Conservation (phyloP, 2,888 invertebrate species). For the Andrena bucephala region DNA sequence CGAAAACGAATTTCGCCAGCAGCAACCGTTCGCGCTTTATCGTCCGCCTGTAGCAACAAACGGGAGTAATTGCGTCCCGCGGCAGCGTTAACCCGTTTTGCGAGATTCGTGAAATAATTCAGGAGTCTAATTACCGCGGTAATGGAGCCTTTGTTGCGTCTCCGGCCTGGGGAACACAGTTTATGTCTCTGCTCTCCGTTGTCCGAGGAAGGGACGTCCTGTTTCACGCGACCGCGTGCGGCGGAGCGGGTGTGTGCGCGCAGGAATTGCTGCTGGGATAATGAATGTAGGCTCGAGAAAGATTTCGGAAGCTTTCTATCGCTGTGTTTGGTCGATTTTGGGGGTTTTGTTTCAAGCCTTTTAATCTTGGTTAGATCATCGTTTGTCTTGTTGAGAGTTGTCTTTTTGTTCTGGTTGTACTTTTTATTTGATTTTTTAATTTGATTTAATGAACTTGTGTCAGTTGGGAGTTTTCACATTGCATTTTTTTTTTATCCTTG, state of each 20-base stretch:
- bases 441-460: no score
- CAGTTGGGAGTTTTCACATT: no score
- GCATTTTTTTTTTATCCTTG: no score
- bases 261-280: neutral
- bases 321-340: neutral
- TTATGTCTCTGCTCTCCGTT: slow-evolving; percentile 12
- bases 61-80: slow-evolving; percentile 24
- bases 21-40: neutral
- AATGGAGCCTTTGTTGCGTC: slow-evolving; percentile 56
- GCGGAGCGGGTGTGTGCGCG: neutral
- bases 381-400: no score
- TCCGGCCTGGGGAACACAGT: slow-evolving; percentile 13
- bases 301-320: neutral
- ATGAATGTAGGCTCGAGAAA: neutral
- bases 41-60: neutral
- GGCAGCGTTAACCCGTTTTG: slow-evolving; percentile 38
- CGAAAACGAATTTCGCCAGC: slow-evolving; percentile 9
- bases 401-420: no score
- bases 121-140: slow-evolving; percentile 58
- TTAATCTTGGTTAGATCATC: no score
- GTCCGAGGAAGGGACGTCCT: neutral
- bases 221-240: neutral
- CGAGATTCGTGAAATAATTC: slow-evolving; percentile 63
- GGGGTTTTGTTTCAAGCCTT: neutral
- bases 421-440: no score